Base-by-base conservation (phyloP, 2,797 vertebrate genomes). In the Urosaurus nigricauda region DNA sequence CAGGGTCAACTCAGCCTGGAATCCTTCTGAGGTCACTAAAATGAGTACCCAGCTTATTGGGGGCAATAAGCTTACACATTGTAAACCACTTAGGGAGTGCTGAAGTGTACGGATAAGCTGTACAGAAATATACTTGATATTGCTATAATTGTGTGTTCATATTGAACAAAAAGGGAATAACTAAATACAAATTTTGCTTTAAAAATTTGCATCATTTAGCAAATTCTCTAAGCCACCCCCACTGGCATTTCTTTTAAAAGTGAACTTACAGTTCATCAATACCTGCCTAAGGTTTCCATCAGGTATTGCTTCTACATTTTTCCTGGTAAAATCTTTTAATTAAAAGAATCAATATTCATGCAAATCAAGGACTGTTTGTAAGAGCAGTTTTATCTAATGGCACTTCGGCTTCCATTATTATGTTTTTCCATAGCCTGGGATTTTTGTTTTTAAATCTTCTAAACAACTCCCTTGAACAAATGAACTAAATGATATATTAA, bases 401-500 rank as follows among this genome's bases (percentile, higher is more conserved):
- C 29, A 84, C 32, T 85, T 60, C 16, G n/a, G 80, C 63, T 78
- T 16, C 65, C 83, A 80, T 80, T 73, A 73, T 17, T 83, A 43
- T 56, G 47, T 53, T 86, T 68, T 71, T 89, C 47, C 71, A 83
- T 53, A 51, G 63, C 65, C 29, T 32, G 53, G 37, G 63, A 37
- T 81, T 79, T 0, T 56, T 0, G 80, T 83, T 80, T 6, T 73
- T 53, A 35, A 32, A 85, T 88, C 53, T 47, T 37, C 60, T 35
- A 90, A 26, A 86, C 79, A 56, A 85, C 11, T 83, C 40, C 51
- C 4, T n/a, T 88, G 86, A 85, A 90, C 73, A 85, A 88, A 85
- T 85, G 86, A 77, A 82, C 58, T 70, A 88, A 90, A 84, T 81
- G 79, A 90, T 85, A 60, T 77, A 88, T 88, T 90, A 88, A 85